phyloP scores from a whole-genome alignment of 2,797 vertebrate species.

The Karalla daura region DNA sequence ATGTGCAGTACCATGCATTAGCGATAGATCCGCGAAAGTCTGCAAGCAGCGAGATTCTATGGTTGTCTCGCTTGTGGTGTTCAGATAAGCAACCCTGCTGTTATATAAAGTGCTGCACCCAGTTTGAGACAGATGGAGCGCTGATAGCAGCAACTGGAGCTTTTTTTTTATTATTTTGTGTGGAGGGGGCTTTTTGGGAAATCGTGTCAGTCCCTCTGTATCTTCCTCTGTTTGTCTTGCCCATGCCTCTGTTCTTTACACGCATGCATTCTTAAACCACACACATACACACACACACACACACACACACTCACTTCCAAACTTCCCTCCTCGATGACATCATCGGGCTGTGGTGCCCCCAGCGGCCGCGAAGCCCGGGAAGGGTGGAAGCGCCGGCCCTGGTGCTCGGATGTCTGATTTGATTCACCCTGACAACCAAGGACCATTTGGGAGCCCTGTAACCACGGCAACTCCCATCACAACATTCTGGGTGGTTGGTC shows the following conservation, averaged over 20 bases:
- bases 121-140: constrained; percentile 31
- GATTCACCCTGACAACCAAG: constrained; percentile 79
- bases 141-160: constrained; percentile 24
- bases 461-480: constrained; percentile 80
- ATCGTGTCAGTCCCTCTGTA: constrained; percentile 42
- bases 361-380: constrained; percentile 47
- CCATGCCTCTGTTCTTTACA: constrained; percentile 3
- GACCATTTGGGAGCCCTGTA: constrained; percentile 78
- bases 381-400: constrained; percentile 42
- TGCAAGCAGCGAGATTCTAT: constrained; percentile 7
- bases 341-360: constrained; percentile 61
- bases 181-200: constrained; percentile 31
- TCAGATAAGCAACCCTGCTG: constrained; percentile 1
- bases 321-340: constrained; percentile 69
- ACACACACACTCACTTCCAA: constrained; percentile 33
- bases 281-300: constrained; percentile 20
- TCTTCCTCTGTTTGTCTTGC: constrained; percentile 7
- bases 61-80: constrained; percentile 5
- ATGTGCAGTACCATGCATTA: constrained; percentile 14
- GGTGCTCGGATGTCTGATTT: constrained; percentile 73
- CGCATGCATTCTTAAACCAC: constrained; percentile 4
- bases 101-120: constrained; percentile 30
- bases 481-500: constrained; percentile 75
- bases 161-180: too few relatives aligned
- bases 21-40: constrained; percentile 5